Conservation (phyloP, 64 coral and sea anemone genomes). For the Dendrophyllia cribrosa region DNA sequence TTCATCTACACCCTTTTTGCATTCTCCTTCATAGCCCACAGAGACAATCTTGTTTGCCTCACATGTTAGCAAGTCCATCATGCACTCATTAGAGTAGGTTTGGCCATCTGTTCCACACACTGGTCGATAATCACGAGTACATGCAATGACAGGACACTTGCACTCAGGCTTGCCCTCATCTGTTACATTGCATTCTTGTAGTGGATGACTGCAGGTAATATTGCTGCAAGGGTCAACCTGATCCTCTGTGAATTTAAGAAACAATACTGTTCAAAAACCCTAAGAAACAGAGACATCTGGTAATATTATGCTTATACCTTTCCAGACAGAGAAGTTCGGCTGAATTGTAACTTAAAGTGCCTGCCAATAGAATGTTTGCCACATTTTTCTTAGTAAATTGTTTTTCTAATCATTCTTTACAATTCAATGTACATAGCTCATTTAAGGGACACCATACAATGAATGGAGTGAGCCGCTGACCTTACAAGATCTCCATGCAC, state of each 20-base stretch:
- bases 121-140: constrained; percentile 25
- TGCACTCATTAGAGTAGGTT: constrained; percentile 56
- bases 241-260: neutral
- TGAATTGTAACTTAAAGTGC: too few relatives aligned
- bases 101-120: constrained; percentile 69
- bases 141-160: neutral
- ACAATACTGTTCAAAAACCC: neutral
- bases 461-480: too few relatives aligned
- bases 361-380: too few relatives aligned
- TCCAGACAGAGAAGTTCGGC: too few relatives aligned
- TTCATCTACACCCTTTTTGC: neutral
- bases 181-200: neutral
- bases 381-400: too few relatives aligned
- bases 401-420: too few relatives aligned
- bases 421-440: too few relatives aligned
- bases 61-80: constrained; percentile 53
- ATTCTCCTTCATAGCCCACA: constrained; percentile 24
- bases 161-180: constrained; percentile 32
- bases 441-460: too few relatives aligned
- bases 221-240: neutral
- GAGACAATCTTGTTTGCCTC: constrained; percentile 36
- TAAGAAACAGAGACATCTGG: too few relatives aligned
- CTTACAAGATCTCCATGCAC: too few relatives aligned
- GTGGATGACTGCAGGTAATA: constrained; percentile 46
- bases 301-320: too few relatives aligned